Percentiles rank a stretch among this genome's conserved stretches.
Conservation (phyloP, 2,888 invertebrate species). For the Agrypnus murinus region DNA sequence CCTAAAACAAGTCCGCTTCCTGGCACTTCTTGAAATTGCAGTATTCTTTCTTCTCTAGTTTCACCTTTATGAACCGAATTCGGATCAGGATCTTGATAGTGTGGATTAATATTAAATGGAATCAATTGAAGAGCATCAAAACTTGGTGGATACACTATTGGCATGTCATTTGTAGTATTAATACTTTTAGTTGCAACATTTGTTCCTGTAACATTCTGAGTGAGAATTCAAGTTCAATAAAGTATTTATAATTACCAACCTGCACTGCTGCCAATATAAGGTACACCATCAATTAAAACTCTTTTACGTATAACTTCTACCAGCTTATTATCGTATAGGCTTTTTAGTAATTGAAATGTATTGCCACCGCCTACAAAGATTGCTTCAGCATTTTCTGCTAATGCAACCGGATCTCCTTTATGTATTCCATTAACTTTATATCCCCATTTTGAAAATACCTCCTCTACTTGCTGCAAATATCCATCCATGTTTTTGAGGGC, state of each 20-base stretch:
- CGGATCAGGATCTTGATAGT: constrained; percentile 81
- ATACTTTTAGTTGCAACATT: constrained; percentile 88
- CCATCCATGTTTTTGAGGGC: constrained; percentile 79
- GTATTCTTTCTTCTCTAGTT: constrained; percentile 83
- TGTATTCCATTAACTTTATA: constrained; percentile 81
- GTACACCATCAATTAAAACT: constrained; percentile 73
- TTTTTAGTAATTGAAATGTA: constrained; percentile 83
- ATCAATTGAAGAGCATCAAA: constrained; percentile 83
- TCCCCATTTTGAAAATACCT: constrained; percentile 79
- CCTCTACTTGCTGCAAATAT: constrained; percentile 77
- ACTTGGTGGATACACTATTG: constrained; percentile 84
- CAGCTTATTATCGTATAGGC: constrained; percentile 80
- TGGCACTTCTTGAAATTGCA: constrained; percentile 79
- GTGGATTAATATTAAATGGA: constrained; percentile 90
- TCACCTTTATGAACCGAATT: constrained; percentile 84
- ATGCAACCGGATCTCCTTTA: constrained; percentile 74
- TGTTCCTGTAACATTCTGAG: constrained; percentile 74
- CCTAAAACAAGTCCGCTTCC: constrained; percentile 79
- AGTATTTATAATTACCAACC: constrained; percentile 41
- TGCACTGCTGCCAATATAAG: constrained; percentile 59
- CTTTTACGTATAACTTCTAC: constrained; percentile 77
- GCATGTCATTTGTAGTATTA: constrained; percentile 92
- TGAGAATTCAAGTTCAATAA: not conserved
- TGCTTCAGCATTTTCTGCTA: constrained; percentile 78
- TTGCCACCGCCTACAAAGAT: constrained; percentile 89